Percentiles rank a stretch among this genome's conserved stretches.
Evolutionary conservation across 2,888 invertebrate genomes (phyloP).

Genomic region (Augochlorella aurata): DNA sequence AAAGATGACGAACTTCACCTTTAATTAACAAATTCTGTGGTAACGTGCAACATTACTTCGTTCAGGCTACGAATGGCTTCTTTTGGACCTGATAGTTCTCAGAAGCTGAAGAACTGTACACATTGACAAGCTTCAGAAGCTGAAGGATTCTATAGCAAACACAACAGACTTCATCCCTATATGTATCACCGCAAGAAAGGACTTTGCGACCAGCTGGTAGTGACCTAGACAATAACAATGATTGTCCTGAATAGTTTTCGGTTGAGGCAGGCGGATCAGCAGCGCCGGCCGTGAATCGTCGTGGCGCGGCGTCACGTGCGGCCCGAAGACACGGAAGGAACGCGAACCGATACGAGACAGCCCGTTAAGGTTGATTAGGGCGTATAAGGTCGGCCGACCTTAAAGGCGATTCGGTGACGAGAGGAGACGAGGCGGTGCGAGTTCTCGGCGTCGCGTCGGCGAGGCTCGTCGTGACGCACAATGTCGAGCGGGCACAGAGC

Average conservation of each 20-base stretch:
- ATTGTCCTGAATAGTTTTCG: neutral
- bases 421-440: slow-evolving; percentile 48
- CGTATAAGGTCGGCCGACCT: slow-evolving; percentile 65
- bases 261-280: neutral
- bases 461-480: slow-evolving; percentile 70
- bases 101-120: too few relatives aligned
- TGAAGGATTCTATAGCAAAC: too few relatives aligned
- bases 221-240: too few relatives aligned
- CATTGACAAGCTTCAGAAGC: too few relatives aligned
- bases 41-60: too few relatives aligned
- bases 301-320: slow-evolving; percentile 42
- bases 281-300: slow-evolving; percentile 47
- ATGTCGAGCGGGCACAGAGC: slow-evolving; percentile 61
- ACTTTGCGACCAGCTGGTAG: too few relatives aligned
- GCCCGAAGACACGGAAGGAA: slow-evolving; percentile 62
- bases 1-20: too few relatives aligned
- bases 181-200: too few relatives aligned
- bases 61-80: too few relatives aligned
- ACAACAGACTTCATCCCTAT: too few relatives aligned
- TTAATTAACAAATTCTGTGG: too few relatives aligned
- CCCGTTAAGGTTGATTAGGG: slow-evolving; percentile 64
- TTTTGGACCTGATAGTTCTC: too few relatives aligned
- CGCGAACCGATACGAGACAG: slow-evolving; percentile 45
- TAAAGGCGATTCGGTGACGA: slow-evolving; percentile 66
- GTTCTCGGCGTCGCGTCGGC: slow-evolving; percentile 31